Base-by-base conservation (phyloP, 2,888 invertebrate genomes). In the Altica lythri region DNA sequence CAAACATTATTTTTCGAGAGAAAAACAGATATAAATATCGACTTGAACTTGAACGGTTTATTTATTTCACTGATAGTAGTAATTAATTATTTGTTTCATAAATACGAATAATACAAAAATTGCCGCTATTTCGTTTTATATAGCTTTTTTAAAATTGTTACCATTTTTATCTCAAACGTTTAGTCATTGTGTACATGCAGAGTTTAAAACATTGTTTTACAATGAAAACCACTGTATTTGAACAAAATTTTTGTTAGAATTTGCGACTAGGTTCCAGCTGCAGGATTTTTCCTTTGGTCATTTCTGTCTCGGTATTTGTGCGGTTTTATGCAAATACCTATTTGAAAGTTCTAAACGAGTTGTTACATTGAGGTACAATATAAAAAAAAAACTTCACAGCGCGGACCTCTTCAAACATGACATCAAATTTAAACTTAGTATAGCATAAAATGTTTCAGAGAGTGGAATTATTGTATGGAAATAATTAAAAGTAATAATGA, bases 311-410 rank as follows among this genome's bases (percentile, higher is more conserved):
- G 35, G 35, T 10, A 18, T 38, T 18, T 38, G 18, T 38, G 38
- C 19, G 38, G 38, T 38, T 38, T 38, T 38, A 38, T 38, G 38
- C 38, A 38, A 38, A 38, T 38, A 38, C 38, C 38, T 38, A 38
- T 38, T 38, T 38, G 12, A 38, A 18, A 38, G 38, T 38, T 38
- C 38, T 38, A 38, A 38, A 38, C 38, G 38, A 38, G 38, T 38
- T 38, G 38, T 38, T 38, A 38, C 38, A 38, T 38, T 19, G 19
- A 38, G 19, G 19, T 19, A 18, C 19, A 18, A 18, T 18, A 38
- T 38, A 18, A n/a, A 38, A 38, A 38, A 38, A 38, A 38, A 38
- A 12, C 19, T 38, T 10, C 19, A 19, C 9, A 18, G 19, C n/a
- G 10, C n/a, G 38, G 38, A 38, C 38, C 38, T 38, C 38, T 17